Evolutionary conservation across 2,797 vertebrate genomes (phyloP).

Genomic region (Channa striata): DNA sequence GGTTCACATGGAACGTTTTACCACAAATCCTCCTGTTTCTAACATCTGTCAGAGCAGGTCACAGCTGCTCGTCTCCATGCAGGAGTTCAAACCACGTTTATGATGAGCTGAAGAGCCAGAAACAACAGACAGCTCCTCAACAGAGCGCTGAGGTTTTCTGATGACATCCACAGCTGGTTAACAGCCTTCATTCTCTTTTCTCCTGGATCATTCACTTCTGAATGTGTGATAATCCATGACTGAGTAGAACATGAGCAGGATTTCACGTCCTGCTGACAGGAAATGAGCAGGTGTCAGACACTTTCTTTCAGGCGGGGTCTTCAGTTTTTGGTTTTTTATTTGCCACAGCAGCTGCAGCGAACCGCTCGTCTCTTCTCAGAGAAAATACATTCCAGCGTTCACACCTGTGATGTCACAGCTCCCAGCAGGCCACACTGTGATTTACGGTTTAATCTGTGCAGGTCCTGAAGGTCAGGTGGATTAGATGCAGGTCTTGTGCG

Average conservation of each 20-base stretch:
- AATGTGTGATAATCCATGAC: neutral
- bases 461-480: constrained; percentile 44
- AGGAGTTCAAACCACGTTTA: no score
- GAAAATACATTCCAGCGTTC: neutral
- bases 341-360: constrained; percentile 5
- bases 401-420: constrained; percentile 28
- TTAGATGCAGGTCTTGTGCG: constrained; percentile 35
- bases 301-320: no score
- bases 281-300: neutral
- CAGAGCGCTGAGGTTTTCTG: neutral
- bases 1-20: no score
- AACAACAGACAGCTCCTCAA: no score
- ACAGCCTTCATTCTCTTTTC: neutral
- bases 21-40: no score
- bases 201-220: neutral
- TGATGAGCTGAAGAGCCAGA: no score
- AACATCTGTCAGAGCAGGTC: no score
- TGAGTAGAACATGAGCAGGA: neutral
- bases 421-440: constrained; percentile 43
- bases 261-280: neutral
- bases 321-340: neutral
- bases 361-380: neutral
- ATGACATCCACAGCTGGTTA: neutral
- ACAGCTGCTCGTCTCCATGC: no score
- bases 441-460: constrained; percentile 56